Conservation (phyloP, 2,888 invertebrate species). For the Hirtodrosophila confusa region DNA sequence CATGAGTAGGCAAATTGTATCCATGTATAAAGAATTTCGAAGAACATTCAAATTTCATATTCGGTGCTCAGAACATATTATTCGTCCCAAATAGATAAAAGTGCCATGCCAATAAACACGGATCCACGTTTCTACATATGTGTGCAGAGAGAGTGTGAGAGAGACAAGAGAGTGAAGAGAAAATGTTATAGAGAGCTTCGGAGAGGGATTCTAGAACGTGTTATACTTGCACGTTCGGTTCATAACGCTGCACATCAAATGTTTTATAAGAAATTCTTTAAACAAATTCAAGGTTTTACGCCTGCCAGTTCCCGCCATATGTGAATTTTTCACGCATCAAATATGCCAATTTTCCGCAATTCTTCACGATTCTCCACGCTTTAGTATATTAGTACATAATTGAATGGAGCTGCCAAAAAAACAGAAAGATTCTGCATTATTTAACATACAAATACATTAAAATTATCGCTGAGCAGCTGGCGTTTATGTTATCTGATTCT, state of each 20-base stretch:
- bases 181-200: slow-evolving; percentile 10
- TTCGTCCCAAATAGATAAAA: slow-evolving; percentile 38
- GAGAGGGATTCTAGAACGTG: slow-evolving; percentile 15
- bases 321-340: slow-evolving; percentile 21
- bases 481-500: too few relatives aligned
- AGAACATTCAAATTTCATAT: slow-evolving; percentile 9
- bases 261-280: slow-evolving; percentile 50
- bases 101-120: slow-evolving; percentile 34
- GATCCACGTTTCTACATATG: slow-evolving; percentile 29
- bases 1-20: neutral
- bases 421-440: too few relatives aligned
- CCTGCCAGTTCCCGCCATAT: neutral
- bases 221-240: slow-evolving; percentile 22
- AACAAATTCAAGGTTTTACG: slow-evolving; percentile 61
- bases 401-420: neutral
- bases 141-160: slow-evolving; percentile 3
- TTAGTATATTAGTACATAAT: neutral
- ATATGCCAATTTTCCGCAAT: slow-evolving; percentile 3
- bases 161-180: neutral
- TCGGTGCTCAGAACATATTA: slow-evolving; percentile 10
- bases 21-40: neutral
- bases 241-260: slow-evolving; percentile 34
- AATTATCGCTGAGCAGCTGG: too few relatives aligned
- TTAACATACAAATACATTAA: too few relatives aligned
- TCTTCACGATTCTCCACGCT: slow-evolving; percentile 14